Percentiles rank a stretch among this genome's conserved stretches.
Conservation (phyloP, 1,140 invertebrate species). For the Diachasmimorpha longicaudata region DNA sequence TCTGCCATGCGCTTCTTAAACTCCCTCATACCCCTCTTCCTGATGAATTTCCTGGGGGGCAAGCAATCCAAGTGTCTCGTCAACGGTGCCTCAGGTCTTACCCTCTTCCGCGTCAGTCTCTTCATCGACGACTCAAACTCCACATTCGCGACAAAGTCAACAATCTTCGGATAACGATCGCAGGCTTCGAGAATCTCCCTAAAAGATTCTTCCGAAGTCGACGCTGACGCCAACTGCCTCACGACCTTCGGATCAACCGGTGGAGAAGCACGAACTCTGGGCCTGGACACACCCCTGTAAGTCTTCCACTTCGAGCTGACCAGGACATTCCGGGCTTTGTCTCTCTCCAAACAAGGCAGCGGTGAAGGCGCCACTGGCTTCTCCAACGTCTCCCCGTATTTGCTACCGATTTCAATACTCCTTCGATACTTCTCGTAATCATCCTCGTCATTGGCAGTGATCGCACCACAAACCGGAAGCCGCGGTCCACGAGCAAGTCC, state of each 20-base stretch:
- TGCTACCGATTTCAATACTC: conserved; percentile 36
- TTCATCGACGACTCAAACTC: conserved; percentile 3
- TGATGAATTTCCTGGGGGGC: conserved; percentile 35
- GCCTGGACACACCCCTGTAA: conserved; percentile 34
- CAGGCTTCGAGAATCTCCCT: conserved; percentile 20
- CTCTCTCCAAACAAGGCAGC: conserved; percentile 22
- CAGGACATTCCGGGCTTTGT: conserved; percentile 29
- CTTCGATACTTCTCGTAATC: conserved; percentile 39
- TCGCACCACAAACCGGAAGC: conserved; percentile 32
- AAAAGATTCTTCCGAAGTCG: conserved; percentile 16
- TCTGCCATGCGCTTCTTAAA: conserved; percentile 31
- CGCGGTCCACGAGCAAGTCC: conserved; percentile 22
- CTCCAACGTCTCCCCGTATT: conserved; percentile 23
- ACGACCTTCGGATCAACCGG: conserved; percentile 14
- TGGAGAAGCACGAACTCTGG: conserved; percentile 19
- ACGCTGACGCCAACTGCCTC: not conserved
- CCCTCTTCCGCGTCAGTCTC: conserved; percentile 1
- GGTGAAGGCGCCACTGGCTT: conserved; percentile 19
- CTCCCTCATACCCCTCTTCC: conserved; percentile 23
- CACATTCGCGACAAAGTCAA: conserved; percentile 41
- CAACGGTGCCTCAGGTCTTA: not conserved
- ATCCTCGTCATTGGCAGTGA: conserved; percentile 32
- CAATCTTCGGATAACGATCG: conserved; percentile 42
- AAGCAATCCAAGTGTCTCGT: conserved; percentile 29
- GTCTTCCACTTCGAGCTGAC: conserved; percentile 44